Percentiles rank a stretch among this genome's conserved stretches.
phyloP scores from a whole-genome alignment of 2,113 vertebrate genomes.

The Paedocypris sp. region DNA sequence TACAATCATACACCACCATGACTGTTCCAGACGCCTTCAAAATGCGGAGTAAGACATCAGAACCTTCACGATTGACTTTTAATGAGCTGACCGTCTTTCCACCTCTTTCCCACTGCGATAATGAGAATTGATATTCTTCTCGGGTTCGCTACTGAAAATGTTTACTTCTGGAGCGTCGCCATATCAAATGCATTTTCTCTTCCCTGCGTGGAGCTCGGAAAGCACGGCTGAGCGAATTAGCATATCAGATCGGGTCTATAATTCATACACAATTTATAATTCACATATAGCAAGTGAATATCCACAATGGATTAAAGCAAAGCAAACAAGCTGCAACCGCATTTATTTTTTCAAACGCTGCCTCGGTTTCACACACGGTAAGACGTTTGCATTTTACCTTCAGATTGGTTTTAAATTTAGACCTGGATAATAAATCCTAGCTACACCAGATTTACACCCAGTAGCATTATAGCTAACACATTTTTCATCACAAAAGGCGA shows the following conservation, averaged over 20 bases:
- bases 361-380: too few relatives aligned
- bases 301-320: not conserved
- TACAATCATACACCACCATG: slow-evolving; percentile 25
- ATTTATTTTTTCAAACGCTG: too few relatives aligned
- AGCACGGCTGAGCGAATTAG: slow-evolving; percentile 17
- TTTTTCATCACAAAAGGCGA: slow-evolving; percentile 32
- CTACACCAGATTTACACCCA: slow-evolving; percentile 29
- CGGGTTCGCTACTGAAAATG: slow-evolving; percentile 9
- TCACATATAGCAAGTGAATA: not conserved
- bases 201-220: not conserved
- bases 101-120: not conserved
- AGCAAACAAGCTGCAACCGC: too few relatives aligned
- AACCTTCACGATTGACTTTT: slow-evolving; percentile 15
- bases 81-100: slow-evolving; percentile 2
- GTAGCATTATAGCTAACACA: slow-evolving; percentile 31
- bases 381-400: not conserved
- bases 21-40: slow-evolving; percentile 2
- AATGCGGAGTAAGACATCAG: slow-evolving; percentile 19
- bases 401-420: not conserved
- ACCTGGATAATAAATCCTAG: slow-evolving; percentile 24
- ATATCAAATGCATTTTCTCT: slow-evolving; percentile 3
- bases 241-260: slow-evolving; percentile 21
- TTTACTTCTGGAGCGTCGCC: not conserved
- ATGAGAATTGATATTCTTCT: not conserved
- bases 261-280: slow-evolving; percentile 12